These are phyloP conservation scores for Drymonia ruficornis DNA, from an alignment of 2,888 invertebrate species.

Conservation along the genomic window DNA sequence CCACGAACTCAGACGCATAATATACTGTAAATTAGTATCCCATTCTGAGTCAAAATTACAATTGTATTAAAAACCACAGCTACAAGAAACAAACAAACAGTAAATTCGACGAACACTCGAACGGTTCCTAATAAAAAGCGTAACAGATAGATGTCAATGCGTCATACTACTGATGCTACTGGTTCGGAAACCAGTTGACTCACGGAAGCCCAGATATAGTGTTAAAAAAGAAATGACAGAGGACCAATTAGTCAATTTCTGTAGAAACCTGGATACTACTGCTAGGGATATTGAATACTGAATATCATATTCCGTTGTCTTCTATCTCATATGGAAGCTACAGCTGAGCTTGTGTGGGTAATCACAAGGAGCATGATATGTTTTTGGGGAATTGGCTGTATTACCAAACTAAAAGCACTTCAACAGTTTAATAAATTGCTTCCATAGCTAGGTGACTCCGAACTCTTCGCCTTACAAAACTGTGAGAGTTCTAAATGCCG, in stretches of 20 bases:
- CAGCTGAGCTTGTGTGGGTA: too few species aligned
- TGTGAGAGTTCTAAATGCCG: too few species aligned
- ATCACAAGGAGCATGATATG: too few species aligned
- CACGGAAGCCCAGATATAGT: neutral
- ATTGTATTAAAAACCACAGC: neutral
- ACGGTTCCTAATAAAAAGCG: slow-evolving; percentile 16
- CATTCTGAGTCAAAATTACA: neutral
- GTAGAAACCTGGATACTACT: too few species aligned
- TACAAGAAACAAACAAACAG: slow-evolving; percentile 14
- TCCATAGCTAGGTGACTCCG: too few species aligned
- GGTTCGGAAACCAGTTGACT: slow-evolving; percentile 12
- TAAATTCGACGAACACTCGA: slow-evolving; percentile 18
- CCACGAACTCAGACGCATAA: neutral
- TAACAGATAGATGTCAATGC: slow-evolving; percentile 18
- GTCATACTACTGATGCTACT: slow-evolving; percentile 20
- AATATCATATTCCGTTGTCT: too few species aligned
- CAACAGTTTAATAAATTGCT: too few species aligned
- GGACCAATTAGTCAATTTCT: neutral
- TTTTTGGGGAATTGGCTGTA: too few species aligned
- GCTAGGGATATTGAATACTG: too few species aligned
- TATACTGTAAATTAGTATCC: neutral
- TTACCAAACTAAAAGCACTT: too few species aligned
- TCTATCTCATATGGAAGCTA: too few species aligned
- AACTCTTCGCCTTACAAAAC: too few species aligned
- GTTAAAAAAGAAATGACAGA: neutral